Conservation (phyloP, 2,113 vertebrate genomes). For the Tylochromis polylepis region DNA sequence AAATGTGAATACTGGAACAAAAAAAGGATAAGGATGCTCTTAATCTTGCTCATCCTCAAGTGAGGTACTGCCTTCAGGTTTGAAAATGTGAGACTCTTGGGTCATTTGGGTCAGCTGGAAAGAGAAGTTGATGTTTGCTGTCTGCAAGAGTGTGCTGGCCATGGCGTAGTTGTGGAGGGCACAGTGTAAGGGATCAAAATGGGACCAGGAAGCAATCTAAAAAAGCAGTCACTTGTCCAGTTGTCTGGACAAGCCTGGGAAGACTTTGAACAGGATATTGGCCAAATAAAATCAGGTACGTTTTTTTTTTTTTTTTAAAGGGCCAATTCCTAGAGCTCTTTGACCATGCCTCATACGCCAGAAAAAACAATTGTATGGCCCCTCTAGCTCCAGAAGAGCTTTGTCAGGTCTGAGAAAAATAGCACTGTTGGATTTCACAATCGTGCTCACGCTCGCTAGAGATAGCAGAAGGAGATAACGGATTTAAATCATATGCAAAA, state of each 20-base stretch:
- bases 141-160: neutral
- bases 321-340: neutral
- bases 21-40: neutral
- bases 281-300: neutral
- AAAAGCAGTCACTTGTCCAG: neutral
- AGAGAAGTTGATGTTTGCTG: neutral
- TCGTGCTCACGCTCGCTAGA: neutral
- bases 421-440: neutral
- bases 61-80: neutral
- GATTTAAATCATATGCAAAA: neutral
- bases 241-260: neutral
- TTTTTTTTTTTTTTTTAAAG: neutral
- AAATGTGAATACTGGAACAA: neutral
- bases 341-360: neutral
- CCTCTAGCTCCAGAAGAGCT: neutral
- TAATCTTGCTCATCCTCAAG: neutral
- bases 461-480: neutral
- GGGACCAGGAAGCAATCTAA: neutral
- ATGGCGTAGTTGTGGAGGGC: neutral
- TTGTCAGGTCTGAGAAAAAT: neutral
- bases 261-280: neutral
- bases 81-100: neutral
- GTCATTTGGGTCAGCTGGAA: neutral
- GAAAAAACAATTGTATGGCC: neutral
- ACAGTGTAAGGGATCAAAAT: neutral